phyloP scores from a whole-genome alignment of 1,140 invertebrate species.

The Drosophila parvula region DNA sequence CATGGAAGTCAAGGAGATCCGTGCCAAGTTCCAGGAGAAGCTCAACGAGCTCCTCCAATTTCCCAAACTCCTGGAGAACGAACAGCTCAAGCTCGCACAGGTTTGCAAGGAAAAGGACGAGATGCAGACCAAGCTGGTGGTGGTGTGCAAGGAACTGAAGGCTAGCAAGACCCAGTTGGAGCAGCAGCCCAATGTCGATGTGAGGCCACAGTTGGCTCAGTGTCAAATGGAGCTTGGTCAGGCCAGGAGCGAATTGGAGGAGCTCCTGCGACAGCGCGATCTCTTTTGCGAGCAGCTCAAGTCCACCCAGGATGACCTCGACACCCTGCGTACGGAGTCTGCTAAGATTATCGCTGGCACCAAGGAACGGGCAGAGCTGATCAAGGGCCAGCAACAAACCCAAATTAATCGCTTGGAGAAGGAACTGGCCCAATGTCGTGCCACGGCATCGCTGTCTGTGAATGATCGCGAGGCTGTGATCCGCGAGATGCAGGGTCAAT shows the following conservation, averaged over 20 bases:
- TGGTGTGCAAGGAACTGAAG: conserved; percentile 81
- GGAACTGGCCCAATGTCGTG: conserved; percentile 87
- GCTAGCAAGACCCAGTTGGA: conserved; percentile 59
- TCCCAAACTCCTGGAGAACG: conserved; percentile 89
- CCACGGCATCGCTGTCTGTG: conserved; percentile 86
- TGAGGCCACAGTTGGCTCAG: conserved; percentile 68
- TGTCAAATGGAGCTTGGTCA: conserved; percentile 72
- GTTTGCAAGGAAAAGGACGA: conserved; percentile 86
- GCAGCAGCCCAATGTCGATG: conserved; percentile 46
- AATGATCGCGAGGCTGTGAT: conserved; percentile 88
- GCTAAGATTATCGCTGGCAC: conserved; percentile 88
- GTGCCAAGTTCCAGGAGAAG: conserved; percentile 91
- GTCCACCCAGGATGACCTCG: conserved; percentile 88
- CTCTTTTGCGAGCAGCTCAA: conserved; percentile 79
- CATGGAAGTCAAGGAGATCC: conserved; percentile 89
- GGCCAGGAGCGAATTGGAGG: conserved; percentile 62
- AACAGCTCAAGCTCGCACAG: conserved; percentile 89
- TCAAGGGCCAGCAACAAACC: conserved; percentile 86
- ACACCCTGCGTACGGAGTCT: conserved; percentile 88
- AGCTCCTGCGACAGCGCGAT: conserved; percentile 70
- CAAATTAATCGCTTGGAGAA: conserved; percentile 87
- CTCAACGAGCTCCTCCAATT: conserved; percentile 89
- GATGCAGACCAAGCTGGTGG: conserved; percentile 69
- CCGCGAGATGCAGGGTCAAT: conserved; percentile 78
- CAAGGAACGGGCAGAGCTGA: conserved; percentile 88